A percentile compares a stretch with the other conserved stretches of the same genome.
Conservation (phyloP, 2,113 vertebrate genomes). For the Oxyruncus cristatus region DNA sequence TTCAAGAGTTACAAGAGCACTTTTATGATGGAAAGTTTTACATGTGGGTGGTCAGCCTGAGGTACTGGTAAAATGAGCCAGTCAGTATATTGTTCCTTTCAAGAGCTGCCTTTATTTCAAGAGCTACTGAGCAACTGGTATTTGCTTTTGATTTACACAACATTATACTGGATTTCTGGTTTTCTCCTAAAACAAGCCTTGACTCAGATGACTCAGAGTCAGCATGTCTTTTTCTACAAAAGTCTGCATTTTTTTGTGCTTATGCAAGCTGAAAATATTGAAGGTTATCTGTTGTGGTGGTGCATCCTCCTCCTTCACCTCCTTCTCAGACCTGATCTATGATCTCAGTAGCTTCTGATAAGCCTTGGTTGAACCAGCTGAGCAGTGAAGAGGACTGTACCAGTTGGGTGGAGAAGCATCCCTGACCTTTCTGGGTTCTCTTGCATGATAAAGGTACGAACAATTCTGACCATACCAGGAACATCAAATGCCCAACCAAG, state of each 20-base stretch:
- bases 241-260: not conserved
- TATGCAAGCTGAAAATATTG: not conserved
- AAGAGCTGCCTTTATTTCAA: not conserved
- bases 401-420: not conserved
- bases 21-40: not conserved
- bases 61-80: not conserved
- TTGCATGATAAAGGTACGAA: not conserved
- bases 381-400: not conserved
- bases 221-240: not conserved
- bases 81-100: not conserved
- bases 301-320: not conserved
- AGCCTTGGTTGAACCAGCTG: not conserved
- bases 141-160: not conserved
- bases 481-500: rapidly evolving
- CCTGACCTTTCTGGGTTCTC: not conserved
- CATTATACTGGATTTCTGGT: not conserved
- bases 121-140: not conserved
- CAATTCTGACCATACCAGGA: not conserved
- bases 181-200: not conserved
- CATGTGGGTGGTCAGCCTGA: not conserved
- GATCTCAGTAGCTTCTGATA: not conserved
- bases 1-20: not conserved
- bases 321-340: not conserved
- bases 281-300: not conserved
- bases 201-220: not conserved